Conservation (phyloP, 2,113 vertebrate genomes). For the Oenanthe oenanthe region DNA sequence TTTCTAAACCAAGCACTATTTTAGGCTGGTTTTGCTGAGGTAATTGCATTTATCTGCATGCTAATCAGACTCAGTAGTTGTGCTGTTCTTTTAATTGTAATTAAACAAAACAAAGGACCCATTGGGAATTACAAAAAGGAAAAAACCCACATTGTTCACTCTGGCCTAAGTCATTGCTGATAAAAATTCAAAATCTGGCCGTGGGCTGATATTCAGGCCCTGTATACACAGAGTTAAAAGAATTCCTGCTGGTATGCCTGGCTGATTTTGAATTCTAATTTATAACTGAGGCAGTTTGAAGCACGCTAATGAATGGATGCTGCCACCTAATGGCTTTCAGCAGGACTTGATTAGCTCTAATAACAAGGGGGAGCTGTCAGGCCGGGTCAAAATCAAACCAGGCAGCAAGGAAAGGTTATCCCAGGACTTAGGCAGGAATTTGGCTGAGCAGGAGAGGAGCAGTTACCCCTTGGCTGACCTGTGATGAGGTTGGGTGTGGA, state of each 20-base stretch:
- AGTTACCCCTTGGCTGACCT: background rate
- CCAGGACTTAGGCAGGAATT: background rate
- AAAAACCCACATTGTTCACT: background rate
- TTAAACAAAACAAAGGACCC: constrained; percentile 26
- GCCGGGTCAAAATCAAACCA: background rate
- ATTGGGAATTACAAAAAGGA: background rate
- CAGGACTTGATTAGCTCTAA: background rate
- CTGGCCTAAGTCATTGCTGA: background rate
- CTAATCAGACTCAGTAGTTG: background rate
- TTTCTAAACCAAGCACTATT: background rate
- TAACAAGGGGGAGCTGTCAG: background rate
- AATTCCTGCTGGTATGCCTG: constrained; percentile 9
- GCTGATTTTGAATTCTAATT: constrained; percentile 35
- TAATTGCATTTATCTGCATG: background rate
- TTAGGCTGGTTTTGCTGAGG: constrained; percentile 8
- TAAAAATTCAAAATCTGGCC: background rate
- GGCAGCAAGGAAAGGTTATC: background rate
- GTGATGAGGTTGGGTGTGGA: background rate
- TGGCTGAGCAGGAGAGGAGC: background rate
- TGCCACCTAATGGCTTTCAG: constrained; percentile 57
- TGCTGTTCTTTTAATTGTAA: constrained; percentile 8
- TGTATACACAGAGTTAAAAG: background rate
- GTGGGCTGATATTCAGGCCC: background rate
- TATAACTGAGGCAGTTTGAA: background rate
- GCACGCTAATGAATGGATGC: constrained; percentile 16